Conservation (phyloP, 2,797 vertebrate species). For the Epinephelus malabaricus region DNA sequence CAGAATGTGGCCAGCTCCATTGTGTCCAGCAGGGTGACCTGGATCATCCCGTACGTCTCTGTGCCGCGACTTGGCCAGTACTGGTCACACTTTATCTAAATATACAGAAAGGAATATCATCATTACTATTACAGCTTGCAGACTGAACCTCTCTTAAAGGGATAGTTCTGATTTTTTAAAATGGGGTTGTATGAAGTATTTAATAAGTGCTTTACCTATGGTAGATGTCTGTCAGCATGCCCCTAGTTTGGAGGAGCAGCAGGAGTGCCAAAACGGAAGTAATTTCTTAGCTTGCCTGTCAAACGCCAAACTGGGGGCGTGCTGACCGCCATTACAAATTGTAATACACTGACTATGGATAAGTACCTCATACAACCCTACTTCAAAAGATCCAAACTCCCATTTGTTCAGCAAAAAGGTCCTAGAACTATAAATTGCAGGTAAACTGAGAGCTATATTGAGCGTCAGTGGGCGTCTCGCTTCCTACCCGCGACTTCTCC, state of each 20-base stretch:
- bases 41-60: slow-evolving; percentile 95
- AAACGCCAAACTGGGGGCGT: too few relatives aligned
- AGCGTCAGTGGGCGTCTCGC: slow-evolving; percentile 28
- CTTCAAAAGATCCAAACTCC: too few relatives aligned
- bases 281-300: too few relatives aligned
- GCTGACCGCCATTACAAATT: too few relatives aligned
- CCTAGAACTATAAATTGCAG: neutral
- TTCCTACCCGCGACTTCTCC: slow-evolving; percentile 95
- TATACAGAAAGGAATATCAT: slow-evolving; percentile 14
- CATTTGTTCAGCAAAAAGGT: neutral
- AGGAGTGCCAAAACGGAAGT: too few relatives aligned
- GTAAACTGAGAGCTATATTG: neutral
- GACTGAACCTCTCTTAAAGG: neutral
- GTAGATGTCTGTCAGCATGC: too few relatives aligned
- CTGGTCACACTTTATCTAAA: slow-evolving; percentile 97
- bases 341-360: too few relatives aligned
- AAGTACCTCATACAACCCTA: too few relatives aligned
- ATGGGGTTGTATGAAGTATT: too few relatives aligned
- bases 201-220: too few relatives aligned
- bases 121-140: neutral
- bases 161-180: too few relatives aligned
- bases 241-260: too few relatives aligned
- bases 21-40: slow-evolving; percentile 95
- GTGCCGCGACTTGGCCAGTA: slow-evolving; percentile 97
- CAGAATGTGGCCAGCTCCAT: slow-evolving; percentile 98